Conservation (phyloP, 2,113 vertebrate genomes). For the Leuciscus idus region DNA sequence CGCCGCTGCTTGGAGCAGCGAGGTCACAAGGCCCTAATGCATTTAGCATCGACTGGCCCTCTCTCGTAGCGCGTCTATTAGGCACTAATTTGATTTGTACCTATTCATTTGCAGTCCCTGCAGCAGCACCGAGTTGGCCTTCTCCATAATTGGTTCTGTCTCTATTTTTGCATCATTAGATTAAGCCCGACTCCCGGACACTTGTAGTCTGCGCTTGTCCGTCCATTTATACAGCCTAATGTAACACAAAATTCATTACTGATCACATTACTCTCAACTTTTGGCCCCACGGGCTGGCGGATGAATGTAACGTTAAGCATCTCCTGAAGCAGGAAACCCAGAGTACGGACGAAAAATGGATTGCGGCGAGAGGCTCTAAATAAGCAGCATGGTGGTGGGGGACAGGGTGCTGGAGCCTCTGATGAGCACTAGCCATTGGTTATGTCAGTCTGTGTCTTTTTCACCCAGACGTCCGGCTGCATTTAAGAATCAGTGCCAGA, state of each 20-base stretch:
- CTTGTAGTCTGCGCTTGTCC: conserved; percentile 94
- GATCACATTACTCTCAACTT: conserved; percentile 99
- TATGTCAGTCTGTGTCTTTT: conserved; percentile 61
- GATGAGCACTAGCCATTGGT: conserved; percentile 52
- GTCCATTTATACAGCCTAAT: conserved; percentile 94
- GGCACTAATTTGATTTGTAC: conserved; percentile 95
- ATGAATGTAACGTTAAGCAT: conserved; percentile 90
- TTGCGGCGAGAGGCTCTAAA: conserved; percentile 39
- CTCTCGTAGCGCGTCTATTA: conserved; percentile 94
- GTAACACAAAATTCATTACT: conserved; percentile 99
- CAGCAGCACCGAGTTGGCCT: conserved; percentile 92
- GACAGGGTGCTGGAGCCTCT: conserved; percentile 55
- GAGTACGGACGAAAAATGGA: conserved; percentile 44
- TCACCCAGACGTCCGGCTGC: conserved; percentile 49
- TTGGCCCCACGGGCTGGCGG: conserved; percentile 80
- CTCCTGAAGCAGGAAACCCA: conserved; percentile 60
- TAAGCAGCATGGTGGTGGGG: conserved; percentile 37
- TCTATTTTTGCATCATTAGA: conserved; percentile 99
- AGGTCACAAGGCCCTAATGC: conserved; percentile 94
- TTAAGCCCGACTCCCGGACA: conserved; percentile 96
- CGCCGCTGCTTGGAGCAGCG: conserved; percentile 85
- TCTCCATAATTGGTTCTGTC: conserved; percentile 93
- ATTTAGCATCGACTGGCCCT: conserved; percentile 92
- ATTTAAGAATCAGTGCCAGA: conserved; percentile 39
- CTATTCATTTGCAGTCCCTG: conserved; percentile 97